phyloP scores from a whole-genome alignment of 2,888 invertebrate species.

The Cataglyphis albicans region DNA sequence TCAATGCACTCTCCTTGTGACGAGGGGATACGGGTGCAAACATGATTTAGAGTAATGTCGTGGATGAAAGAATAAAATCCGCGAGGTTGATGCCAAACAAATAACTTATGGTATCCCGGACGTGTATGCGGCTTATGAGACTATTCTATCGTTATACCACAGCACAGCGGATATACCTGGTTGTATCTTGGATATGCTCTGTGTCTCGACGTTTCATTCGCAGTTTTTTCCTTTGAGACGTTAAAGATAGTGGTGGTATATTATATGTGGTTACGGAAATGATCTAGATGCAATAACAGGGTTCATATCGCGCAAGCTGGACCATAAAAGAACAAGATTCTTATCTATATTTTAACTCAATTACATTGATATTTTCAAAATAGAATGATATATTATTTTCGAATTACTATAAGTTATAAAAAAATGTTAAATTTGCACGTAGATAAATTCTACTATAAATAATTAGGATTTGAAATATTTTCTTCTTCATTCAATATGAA shows the following conservation, averaged over 20 bases:
- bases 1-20: conserved; percentile 43
- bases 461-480: neutral
- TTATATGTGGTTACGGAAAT: conserved; percentile 4
- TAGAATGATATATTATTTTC: neutral
- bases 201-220: conserved; percentile 25
- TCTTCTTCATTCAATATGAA: neutral
- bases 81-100: conserved; percentile 70
- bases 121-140: conserved; percentile 44
- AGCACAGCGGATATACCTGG: neutral
- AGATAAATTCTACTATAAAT: neutral
- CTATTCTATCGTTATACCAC: conserved; percentile 21
- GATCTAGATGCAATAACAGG: conserved; percentile 15
- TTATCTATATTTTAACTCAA: neutral
- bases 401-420: neutral
- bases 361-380: neutral
- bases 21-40: conserved; percentile 78
- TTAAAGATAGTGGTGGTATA: conserved; percentile 39
- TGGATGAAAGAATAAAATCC: conserved; percentile 77
- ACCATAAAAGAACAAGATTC: conserved; percentile 8
- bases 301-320: neutral
- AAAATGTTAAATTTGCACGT: conserved; percentile 8
- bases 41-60: conserved; percentile 81
- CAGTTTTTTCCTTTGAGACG: conserved; percentile 36
- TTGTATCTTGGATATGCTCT: conserved; percentile 30
- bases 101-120: conserved; percentile 76